Conservation (phyloP, 2,888 invertebrate species). For the Nephrotoma flavescens region DNA sequence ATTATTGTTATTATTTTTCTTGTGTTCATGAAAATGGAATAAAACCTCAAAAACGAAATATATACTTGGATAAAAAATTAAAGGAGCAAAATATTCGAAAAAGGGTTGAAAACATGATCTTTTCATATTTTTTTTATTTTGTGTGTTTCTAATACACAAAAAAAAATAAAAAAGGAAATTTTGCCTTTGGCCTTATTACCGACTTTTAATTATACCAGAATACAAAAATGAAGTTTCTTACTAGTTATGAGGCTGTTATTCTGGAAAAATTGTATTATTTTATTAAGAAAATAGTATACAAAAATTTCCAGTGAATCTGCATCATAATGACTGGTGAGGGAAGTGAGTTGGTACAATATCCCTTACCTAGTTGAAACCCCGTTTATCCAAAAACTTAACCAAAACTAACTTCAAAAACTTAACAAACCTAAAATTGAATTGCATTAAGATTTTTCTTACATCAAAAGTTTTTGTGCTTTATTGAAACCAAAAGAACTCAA, state of each 20-base stretch:
- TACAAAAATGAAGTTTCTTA: not conserved
- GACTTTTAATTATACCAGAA: conserved; percentile 3
- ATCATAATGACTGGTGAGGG: not conserved
- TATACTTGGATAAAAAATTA: not conserved
- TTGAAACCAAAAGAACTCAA: not conserved
- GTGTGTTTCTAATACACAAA: not conserved
- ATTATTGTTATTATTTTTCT: not conserved
- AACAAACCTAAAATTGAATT: not conserved
- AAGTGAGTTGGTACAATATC: not conserved
- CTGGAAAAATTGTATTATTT: not conserved
- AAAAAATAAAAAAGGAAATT: not conserved
- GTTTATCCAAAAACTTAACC: not conserved
- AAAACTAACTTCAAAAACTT: not conserved
- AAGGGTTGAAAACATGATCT: not conserved
- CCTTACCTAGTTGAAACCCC: not conserved
- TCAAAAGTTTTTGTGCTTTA: not conserved
- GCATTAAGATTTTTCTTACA: not conserved
- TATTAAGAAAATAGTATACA: not conserved
- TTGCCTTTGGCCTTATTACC: conserved; percentile 2
- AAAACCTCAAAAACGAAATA: not conserved
- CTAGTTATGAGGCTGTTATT: not conserved
- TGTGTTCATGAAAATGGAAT: not conserved
- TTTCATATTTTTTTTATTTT: not conserved
- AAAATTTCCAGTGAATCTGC: not conserved
- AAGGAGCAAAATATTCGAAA: not conserved